phyloP scores from a whole-genome alignment of 2,797 vertebrate genomes.

The Gymnopithys bicolor region DNA sequence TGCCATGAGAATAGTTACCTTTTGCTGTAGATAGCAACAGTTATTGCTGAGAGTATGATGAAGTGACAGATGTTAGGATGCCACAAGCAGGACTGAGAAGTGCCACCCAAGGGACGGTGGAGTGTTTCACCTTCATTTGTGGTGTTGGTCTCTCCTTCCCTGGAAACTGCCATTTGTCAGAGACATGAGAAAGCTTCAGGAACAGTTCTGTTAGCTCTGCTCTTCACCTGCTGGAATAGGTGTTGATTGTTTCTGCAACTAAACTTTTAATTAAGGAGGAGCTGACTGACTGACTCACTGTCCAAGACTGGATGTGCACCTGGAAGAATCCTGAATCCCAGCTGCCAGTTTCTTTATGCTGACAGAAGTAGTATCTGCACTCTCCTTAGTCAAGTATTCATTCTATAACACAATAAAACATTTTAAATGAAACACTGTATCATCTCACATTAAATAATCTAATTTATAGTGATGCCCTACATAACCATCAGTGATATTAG shows the following conservation, averaged over 20 bases:
- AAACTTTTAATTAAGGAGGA: background rate
- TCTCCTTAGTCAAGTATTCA: background rate
- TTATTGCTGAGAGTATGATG: background rate
- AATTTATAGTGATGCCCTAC: conserved; percentile 51
- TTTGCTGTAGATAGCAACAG: background rate
- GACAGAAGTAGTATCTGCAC: background rate
- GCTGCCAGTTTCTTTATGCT: background rate
- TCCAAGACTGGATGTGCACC: background rate
- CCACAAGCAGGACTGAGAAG: background rate
- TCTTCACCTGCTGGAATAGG: background rate
- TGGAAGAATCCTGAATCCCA: background rate
- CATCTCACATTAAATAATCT: conserved; percentile 56
- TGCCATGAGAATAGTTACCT: background rate
- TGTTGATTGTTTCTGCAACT: background rate
- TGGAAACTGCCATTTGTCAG: background rate
- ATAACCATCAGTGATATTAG: conserved; percentile 47
- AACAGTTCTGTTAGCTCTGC: background rate
- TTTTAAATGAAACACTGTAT: conserved; percentile 31
- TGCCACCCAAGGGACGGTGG: background rate
- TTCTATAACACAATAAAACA: conserved; percentile 42
- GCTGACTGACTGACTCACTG: background rate
- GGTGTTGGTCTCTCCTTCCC: background rate
- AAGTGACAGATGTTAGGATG: background rate
- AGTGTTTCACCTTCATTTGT: background rate
- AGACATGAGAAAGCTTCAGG: background rate